Evolutionary conservation across 2,797 vertebrate genomes (phyloP).

Genomic region (Ataeniobius toweri): DNA sequence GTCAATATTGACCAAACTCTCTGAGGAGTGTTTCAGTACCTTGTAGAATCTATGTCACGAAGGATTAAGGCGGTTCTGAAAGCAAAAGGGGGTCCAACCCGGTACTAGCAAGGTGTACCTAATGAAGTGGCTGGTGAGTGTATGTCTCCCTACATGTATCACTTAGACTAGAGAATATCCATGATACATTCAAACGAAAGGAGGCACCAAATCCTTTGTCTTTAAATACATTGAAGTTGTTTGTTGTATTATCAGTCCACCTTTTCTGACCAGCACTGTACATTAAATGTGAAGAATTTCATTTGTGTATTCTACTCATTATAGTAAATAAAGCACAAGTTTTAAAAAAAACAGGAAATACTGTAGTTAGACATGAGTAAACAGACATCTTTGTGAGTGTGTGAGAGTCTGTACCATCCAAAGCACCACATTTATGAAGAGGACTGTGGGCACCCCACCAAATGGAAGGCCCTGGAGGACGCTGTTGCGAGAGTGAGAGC

Average conservation of each 20-base stretch:
- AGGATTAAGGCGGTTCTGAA: too few species aligned
- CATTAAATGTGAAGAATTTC: neutral
- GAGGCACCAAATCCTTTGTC: neutral
- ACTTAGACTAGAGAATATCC: neutral
- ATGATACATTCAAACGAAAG: neutral
- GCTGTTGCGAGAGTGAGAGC: constrained; percentile 84
- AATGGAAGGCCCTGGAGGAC: constrained; percentile 95
- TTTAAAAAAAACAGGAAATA: neutral
- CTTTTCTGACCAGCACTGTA: neutral
- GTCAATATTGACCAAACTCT: too few species aligned
- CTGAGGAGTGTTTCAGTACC: too few species aligned
- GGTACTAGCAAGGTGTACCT: too few species aligned
- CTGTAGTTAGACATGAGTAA: neutral
- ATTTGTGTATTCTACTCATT: neutral
- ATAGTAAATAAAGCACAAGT: neutral
- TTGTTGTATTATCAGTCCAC: neutral
- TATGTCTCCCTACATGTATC: neutral
- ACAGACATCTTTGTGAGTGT: neutral
- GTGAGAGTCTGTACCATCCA: constrained; percentile 87
- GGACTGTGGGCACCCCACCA: constrained; percentile 92
- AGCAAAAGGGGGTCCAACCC: too few species aligned
- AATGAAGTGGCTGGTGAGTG: neutral
- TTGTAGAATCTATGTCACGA: too few species aligned
- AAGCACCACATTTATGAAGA: constrained; percentile 87
- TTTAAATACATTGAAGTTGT: neutral